Evolutionary conservation across 2,797 vertebrate genomes (phyloP).

Genomic region (Pangasius sanitwongsei): DNA sequence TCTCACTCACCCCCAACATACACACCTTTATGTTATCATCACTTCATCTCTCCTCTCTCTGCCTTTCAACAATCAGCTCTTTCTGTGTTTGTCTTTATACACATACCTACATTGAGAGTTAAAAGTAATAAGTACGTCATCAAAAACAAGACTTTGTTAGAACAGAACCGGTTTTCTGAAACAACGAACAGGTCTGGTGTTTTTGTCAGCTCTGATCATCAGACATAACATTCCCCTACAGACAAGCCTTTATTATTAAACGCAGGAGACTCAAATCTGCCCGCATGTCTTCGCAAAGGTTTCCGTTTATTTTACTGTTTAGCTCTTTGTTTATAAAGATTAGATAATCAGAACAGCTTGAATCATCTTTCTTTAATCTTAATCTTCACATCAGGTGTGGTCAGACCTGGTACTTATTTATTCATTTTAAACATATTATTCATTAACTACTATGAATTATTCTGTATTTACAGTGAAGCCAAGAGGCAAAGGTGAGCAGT

Average conservation of each 20-base stretch:
- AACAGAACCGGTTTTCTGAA: constrained; percentile 42
- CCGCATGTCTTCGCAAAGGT: background rate
- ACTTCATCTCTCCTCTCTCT: constrained; percentile 66
- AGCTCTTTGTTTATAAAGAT: constrained; percentile 7
- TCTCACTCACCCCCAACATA: constrained; percentile 37
- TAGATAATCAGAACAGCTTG: background rate
- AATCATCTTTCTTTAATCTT: background rate
- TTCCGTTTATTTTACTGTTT: constrained; percentile 13
- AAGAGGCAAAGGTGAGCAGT: background rate
- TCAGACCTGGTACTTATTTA: background rate
- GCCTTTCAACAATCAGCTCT: constrained; percentile 61
- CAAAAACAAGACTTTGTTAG: constrained; percentile 23
- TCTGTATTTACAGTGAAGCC: background rate
- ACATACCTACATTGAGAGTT: constrained; percentile 12
- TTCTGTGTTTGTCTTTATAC: constrained; percentile 49
- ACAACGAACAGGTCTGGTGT: constrained; percentile 29
- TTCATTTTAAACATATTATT: background rate
- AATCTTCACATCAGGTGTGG: background rate
- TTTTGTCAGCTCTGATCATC: constrained; percentile 51
- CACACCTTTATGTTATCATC: constrained; percentile 39
- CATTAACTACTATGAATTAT: background rate
- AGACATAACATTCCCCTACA: constrained; percentile 39
- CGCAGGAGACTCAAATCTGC: constrained; percentile 10
- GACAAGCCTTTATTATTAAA: background rate
- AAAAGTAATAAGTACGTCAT: background rate